Evolutionary conservation across 2,888 invertebrate genomes (phyloP).

Genomic region (Notodonta ziczac): DNA sequence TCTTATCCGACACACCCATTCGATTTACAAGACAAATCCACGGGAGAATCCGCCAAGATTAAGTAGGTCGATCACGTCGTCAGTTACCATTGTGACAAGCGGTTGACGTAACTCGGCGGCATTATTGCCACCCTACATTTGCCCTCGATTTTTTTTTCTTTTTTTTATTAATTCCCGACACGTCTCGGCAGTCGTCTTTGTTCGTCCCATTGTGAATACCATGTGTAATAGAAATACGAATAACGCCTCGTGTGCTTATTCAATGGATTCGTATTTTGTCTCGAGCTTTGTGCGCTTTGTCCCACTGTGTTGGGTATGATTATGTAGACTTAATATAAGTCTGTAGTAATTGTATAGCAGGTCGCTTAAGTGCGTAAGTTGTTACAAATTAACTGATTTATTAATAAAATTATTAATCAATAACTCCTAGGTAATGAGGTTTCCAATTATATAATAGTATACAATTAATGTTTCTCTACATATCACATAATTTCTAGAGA

Average conservation of each 20-base stretch:
- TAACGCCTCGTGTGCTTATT: constrained; percentile 47
- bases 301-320: constrained; percentile 39
- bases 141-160: constrained; percentile 53
- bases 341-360: constrained; percentile 15
- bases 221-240: constrained; percentile 66
- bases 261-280: constrained; percentile 59
- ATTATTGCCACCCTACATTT: constrained; percentile 68
- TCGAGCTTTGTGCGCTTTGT: constrained; percentile 39
- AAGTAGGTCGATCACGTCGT: constrained; percentile 69
- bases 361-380: neutral
- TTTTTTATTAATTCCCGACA: constrained; percentile 76
- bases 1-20: constrained; percentile 52
- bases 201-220: constrained; percentile 74
- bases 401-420: neutral
- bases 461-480: too few relatives aligned
- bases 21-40: constrained; percentile 58
- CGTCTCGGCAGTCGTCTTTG: constrained; percentile 67
- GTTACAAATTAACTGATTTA: neutral
- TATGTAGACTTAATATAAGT: constrained; percentile 21
- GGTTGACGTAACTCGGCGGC: constrained; percentile 65
- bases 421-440: too few relatives aligned
- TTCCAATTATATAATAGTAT: neutral
- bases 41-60: constrained; percentile 55
- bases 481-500: too few relatives aligned
- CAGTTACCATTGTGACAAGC: constrained; percentile 69